Percentiles rank a stretch among this genome's conserved stretches.
phyloP scores from a whole-genome alignment of 2,888 invertebrate species.

The Sericinus montela region DNA sequence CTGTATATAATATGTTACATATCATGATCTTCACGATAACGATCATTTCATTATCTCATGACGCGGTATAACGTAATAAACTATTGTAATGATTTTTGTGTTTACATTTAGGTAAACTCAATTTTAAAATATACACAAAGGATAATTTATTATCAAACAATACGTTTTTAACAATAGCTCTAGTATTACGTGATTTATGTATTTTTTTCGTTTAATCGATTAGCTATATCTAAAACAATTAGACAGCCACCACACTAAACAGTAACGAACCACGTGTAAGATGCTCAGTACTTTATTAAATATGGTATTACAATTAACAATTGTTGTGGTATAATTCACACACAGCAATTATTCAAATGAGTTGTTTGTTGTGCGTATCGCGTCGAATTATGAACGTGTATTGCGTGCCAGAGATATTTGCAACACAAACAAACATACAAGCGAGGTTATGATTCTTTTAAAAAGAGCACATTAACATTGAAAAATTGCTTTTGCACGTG shows the following conservation, averaged over 20 bases:
- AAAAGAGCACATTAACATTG: no score
- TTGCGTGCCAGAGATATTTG: constrained; percentile 14
- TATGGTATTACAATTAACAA: constrained; percentile 27
- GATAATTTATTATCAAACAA: background rate
- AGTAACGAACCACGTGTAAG: constrained; percentile 14
- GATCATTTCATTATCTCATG: no score
- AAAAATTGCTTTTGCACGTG: no score
- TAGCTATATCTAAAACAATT: constrained; percentile 1
- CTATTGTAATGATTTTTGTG: no score
- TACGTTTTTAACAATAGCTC: background rate
- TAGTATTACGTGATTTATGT: background rate
- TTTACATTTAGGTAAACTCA: no score
- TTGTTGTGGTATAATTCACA: constrained; percentile 22
- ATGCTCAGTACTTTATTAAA: constrained; percentile 30
- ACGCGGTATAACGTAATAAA: no score
- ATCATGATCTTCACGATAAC: no score
- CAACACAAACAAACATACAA: constrained; percentile 24
- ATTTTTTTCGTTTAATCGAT: background rate
- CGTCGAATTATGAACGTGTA: constrained; percentile 33
- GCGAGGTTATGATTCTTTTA: background rate
- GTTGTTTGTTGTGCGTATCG: constrained; percentile 36
- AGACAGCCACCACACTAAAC: background rate
- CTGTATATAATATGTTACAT: no score
- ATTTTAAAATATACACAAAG: no score
- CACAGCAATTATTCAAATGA: constrained; percentile 48